Evolutionary conservation across 1,140 invertebrate genomes (phyloP).

Genomic region (Fopius arisanus): DNA sequence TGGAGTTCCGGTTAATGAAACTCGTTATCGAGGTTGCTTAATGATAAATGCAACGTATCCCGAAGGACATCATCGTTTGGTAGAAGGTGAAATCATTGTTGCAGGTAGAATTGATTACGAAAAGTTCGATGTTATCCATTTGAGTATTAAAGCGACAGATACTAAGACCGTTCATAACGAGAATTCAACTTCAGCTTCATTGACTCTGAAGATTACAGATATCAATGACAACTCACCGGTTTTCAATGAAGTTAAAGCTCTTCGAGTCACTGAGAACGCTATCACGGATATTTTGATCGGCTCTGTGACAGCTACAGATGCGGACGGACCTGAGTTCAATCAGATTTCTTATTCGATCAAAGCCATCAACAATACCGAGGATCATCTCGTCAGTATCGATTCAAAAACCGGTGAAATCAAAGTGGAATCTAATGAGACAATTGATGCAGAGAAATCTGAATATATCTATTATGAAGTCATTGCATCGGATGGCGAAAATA

Average conservation of each 20-base stretch:
- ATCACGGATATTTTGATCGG: slow-evolving; percentile 30
- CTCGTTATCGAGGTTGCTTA: slow-evolving; percentile 23
- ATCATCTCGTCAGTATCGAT: slow-evolving; percentile 24
- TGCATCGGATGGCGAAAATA: slow-evolving; percentile 31
- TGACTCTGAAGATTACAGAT: slow-evolving; percentile 37
- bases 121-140: slow-evolving; percentile 35
- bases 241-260: slow-evolving; percentile 27
- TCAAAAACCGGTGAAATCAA: slow-evolving; percentile 26
- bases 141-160: slow-evolving; percentile 37
- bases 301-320: slow-evolving; percentile 36
- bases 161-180: slow-evolving; percentile 36
- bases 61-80: slow-evolving; percentile 19
- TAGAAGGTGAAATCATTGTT: slow-evolving; percentile 27
- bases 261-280: slow-evolving; percentile 39
- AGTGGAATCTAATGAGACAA: slow-evolving; percentile 17
- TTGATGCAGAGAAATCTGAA: slow-evolving; percentile 37
- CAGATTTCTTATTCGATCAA: slow-evolving; percentile 35
- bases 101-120: slow-evolving; percentile 39
- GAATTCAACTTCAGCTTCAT: slow-evolving; percentile 32
- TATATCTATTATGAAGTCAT: slow-evolving; percentile 33
- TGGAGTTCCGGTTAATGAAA: slow-evolving; percentile 30
- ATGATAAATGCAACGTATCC: slow-evolving; percentile 28
- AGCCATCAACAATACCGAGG: slow-evolving; percentile 30
- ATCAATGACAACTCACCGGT: slow-evolving; percentile 39
- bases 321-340: slow-evolving; percentile 39